Evolutionary conservation across 1,140 invertebrate genomes (phyloP), one percentile per base, ranked within the genome.

Genomic region (Marisa cornuarietis): DNA sequence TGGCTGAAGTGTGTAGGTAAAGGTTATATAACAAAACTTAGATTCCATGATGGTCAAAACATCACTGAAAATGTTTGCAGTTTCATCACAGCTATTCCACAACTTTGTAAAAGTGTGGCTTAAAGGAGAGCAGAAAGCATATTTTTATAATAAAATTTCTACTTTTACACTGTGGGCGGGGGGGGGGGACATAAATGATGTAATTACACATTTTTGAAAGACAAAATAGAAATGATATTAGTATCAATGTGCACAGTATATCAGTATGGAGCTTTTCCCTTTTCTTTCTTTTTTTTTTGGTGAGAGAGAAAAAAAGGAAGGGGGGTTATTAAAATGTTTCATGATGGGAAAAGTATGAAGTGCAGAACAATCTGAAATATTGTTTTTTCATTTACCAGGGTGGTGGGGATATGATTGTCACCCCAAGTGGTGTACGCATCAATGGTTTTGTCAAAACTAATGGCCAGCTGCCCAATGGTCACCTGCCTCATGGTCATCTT

Each of bases 391-490:
- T 71, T 18, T 24, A 71, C 42, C 71, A 81, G 80, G 80, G 83
- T 49, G 83, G 84, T 76, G 84, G 84, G 0, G 84, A 83, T 31
- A 77, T 85, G 54, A 85, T 85, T 18, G 84, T 85, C 7, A 85
- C 84, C 13, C 83, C 84, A 18, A 84, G 84, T 66, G 84, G 84
- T 10, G 81, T 82, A 8, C 73, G 81, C 31, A 76, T 84, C n/a
- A 84, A 84, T 65, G 84, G 84, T 18, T 81, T 81, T 69, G 75
- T 83, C 18, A 83, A 83, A 18, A 79, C 79, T 54, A 85, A 85
- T 63, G 84, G 83, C 0, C 84, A 85, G 61, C 54, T 84, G 13
- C 31, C 80, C 22, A 85, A 85, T 72, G 84, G 84, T 58, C 82
- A 83, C 71, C 81, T 85, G 74, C 79, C 81, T 4, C 16, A 68